Conservation (phyloP, 2,797 vertebrate species). For the Falco concolor region DNA sequence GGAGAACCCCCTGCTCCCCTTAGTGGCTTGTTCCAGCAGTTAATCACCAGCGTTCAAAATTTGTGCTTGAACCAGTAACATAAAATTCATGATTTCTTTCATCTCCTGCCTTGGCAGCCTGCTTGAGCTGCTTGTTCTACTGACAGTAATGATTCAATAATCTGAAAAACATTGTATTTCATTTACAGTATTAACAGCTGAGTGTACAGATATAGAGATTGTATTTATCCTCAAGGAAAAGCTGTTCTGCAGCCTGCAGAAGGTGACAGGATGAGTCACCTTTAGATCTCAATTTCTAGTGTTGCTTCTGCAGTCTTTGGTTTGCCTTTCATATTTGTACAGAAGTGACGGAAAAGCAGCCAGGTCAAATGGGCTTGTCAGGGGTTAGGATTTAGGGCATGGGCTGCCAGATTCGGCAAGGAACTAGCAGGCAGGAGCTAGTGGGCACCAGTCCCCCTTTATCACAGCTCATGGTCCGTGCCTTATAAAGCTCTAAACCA, state of each 20-base stretch:
- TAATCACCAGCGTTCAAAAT: neutral
- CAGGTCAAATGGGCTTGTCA: neutral
- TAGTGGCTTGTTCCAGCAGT: neutral
- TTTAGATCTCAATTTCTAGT: neutral
- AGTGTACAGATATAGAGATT: neutral
- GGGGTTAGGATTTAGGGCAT: neutral
- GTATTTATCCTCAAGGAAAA: neutral
- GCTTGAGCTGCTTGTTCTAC: neutral
- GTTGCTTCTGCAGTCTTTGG: neutral
- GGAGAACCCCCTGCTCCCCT: neutral
- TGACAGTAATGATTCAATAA: constrained; percentile 7
- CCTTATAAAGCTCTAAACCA: neutral
- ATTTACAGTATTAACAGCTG: constrained; percentile 7
- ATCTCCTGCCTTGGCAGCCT: neutral
- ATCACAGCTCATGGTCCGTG: neutral
- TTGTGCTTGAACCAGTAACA: neutral
- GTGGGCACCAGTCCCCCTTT: rapidly evolving
- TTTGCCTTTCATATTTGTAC: neutral
- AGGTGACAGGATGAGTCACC: neutral
- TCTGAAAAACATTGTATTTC: neutral
- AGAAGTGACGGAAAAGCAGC: neutral
- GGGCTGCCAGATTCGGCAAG: neutral
- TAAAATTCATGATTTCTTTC: constrained; percentile 13
- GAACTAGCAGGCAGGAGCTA: neutral
- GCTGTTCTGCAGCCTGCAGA: neutral